Evolutionary conservation across 2,797 vertebrate species (phyloP).

Genomic region (Sebastes taczanowskii): DNA sequence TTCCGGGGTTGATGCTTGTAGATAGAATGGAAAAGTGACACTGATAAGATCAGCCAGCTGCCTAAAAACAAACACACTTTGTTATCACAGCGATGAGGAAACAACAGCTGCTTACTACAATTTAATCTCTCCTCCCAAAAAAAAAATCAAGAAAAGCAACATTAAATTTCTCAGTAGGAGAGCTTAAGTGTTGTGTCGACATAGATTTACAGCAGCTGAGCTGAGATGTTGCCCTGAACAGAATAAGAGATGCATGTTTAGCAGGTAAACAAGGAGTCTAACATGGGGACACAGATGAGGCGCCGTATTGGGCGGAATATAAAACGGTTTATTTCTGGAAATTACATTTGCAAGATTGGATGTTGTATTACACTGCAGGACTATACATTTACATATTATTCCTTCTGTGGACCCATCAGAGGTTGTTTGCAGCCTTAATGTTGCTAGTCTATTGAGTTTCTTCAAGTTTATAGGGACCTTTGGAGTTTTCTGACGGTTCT

Average conservation of each 20-base stretch:
- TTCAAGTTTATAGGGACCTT: background rate
- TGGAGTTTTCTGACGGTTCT: background rate
- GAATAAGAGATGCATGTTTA: background rate
- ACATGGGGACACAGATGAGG: background rate
- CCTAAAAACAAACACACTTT: constrained; percentile 52
- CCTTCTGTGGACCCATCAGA: background rate
- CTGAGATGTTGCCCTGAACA: constrained; percentile 1
- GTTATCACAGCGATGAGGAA: constrained; percentile 30
- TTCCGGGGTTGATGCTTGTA: constrained; percentile 36
- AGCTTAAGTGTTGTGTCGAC: background rate
- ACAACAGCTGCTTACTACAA: background rate
- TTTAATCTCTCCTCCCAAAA: background rate
- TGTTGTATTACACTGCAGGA: background rate
- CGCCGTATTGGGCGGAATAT: fast-evolving
- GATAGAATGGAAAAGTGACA: constrained; percentile 44
- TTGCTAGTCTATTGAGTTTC: background rate
- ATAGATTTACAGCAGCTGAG: constrained; percentile 10
- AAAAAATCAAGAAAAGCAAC: background rate
- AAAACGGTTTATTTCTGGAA: background rate
- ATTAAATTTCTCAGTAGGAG: constrained; percentile 1
- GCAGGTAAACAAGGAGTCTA: background rate
- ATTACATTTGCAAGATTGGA: background rate
- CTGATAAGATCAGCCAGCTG: constrained; percentile 44
- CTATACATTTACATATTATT: background rate
- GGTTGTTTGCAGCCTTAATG: background rate